Base-by-base conservation (phyloP, 2,797 vertebrate genomes). In the Phrynocephalus vlangalii region DNA sequence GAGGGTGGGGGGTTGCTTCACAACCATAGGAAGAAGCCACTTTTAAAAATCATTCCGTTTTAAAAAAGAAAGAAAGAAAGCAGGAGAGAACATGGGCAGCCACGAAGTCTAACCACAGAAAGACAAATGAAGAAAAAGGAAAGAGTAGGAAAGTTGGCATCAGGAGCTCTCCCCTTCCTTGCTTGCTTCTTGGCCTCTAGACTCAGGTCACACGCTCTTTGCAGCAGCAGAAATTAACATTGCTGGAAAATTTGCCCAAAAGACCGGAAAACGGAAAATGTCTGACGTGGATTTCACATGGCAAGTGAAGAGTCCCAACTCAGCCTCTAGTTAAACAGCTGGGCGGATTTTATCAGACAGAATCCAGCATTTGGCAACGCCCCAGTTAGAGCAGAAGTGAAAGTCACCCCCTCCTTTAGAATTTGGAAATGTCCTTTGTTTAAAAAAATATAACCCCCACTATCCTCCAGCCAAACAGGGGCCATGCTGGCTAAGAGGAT, bases 251-350 rank as follows among this genome's bases (percentile, higher is more conserved):
- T 44, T 83, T 81, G 63, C 68, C 24, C 30, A 60, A 73, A 33
- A 2, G 50, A 66, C 52, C 10, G 67, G 78, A 76, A 88, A 76
- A 70, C 52, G 30, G 56, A 20, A 26, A 26, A 6, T 18, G 56
- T 13, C 3, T 50, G 26, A 82, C 1, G 48, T 84, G 79, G 6
- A 33, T 50, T 82, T 91, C 94, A 91, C 86, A 85, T 79, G 90
- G 89, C 56, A 70, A 56, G 10, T 33, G 4, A 76, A 11, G 87
- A 88, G 89, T 75, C 86, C 5, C 52, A 79, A 30, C 84, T 90
- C 89, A 88, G 30, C 26, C n/a, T 78, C 79, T 52, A 28, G 73
- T 10, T 28, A 77, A 82, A 79, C 38, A 84, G 76, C 6, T 44
- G 68, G 84, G 52, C 70, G 44, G 26, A 30, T 30, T 67, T 68